Conservation (phyloP, 2,113 vertebrate species). For the Hypocryptadius cinnamomeus region DNA sequence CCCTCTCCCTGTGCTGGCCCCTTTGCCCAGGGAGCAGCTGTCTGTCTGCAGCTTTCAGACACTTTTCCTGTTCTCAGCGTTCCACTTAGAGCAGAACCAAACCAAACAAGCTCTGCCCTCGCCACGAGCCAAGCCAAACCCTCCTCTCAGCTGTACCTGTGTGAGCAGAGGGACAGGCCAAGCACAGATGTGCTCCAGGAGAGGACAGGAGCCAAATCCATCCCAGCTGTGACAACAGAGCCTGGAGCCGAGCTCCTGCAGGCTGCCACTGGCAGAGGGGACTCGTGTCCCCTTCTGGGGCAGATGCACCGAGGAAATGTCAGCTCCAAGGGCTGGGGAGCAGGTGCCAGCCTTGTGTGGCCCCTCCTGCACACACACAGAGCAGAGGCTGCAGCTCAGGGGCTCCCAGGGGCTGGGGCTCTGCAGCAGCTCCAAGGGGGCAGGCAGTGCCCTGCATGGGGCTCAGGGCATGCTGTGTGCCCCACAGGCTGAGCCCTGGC, state of each 20-base stretch:
- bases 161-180: neutral
- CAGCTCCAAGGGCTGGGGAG: neutral
- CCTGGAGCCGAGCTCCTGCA: neutral
- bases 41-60: neutral
- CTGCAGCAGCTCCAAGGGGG: no score
- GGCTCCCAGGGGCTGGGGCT: neutral
- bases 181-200: neutral
- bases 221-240: neutral
- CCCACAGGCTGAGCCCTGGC: neutral
- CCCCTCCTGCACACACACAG: accelerated
- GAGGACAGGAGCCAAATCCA: neutral
- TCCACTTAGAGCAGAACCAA: neutral
- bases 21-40: neutral
- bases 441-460: neutral
- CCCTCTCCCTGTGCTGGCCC: accelerated
- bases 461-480: neutral
- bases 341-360: neutral
- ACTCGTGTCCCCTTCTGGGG: neutral
- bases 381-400: no score
- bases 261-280: neutral
- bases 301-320: neutral
- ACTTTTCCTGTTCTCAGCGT: neutral
- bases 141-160: neutral
- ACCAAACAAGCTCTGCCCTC: neutral
- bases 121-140: neutral